phyloP scores from a whole-genome alignment of 1,140 invertebrate genomes.

The Sarcophaga peregrina region DNA sequence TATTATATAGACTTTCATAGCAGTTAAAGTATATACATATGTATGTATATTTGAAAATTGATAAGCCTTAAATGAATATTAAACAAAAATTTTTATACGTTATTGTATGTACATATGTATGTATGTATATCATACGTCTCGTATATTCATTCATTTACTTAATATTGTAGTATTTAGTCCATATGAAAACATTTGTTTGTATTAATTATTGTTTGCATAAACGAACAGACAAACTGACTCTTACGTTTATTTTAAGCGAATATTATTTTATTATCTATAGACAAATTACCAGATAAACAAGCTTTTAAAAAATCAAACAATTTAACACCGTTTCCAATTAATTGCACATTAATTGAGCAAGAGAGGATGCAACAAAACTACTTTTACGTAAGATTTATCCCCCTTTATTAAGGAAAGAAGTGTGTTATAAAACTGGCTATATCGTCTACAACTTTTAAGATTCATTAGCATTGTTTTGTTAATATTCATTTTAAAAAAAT shows the following conservation, averaged over 20 bases:
- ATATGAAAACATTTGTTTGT: too few species aligned
- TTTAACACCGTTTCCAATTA: neutral
- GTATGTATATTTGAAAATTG: neutral
- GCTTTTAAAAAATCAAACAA: neutral
- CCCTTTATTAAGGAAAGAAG: too few species aligned
- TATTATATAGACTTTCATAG: neutral
- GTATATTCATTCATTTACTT: too few species aligned
- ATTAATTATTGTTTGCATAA: neutral
- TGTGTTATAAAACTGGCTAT: too few species aligned
- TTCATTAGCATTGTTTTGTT: too few species aligned
- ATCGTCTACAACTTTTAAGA: too few species aligned
- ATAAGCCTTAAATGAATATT: neutral
- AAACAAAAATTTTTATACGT: neutral
- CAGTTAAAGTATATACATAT: neutral
- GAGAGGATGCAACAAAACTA: too few species aligned
- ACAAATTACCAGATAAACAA: conserved; percentile 19
- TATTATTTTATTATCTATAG: neutral
- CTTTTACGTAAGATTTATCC: too few species aligned
- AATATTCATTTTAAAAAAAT: too few species aligned
- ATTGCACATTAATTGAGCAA: neutral
- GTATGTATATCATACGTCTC: neutral
- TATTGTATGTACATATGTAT: neutral
- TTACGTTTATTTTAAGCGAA: too few species aligned
- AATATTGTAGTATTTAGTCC: too few species aligned
- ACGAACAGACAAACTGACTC: neutral